Base-by-base conservation (phyloP, 1,140 invertebrate species). In the Heliconius nattereri region DNA sequence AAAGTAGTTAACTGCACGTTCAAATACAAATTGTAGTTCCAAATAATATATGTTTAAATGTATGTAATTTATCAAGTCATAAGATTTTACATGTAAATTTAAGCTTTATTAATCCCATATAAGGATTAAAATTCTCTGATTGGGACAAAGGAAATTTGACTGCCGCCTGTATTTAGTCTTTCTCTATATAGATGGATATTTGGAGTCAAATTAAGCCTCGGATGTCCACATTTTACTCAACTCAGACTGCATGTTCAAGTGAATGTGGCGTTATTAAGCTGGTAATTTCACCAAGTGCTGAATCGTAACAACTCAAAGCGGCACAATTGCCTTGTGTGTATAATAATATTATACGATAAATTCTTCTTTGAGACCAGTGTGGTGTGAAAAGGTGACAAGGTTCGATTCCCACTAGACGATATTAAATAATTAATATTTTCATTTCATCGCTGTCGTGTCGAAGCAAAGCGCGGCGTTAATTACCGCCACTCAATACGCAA, bases 211-310 rank as follows among this genome's bases (percentile, higher is more conserved):
- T 83, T 83, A 83, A 78, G 73, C 78, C 52, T 79, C 75, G 85
- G 81, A 85, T 84, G 84, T 86, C 81, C 85, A 85, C 75, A 76
- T 87, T 88, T 87, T 83, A 85, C 81, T 87, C 85, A 86, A 88
- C 84, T 88, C 84, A 80, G 80, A 84, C 78, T 85, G 76, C 77
- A 86, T 83, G 75, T 87, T 83, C 83, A 83, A 86, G 83, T 82
- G 80, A 82, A 87, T 79, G 45, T 86, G 78, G 81, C 82, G 85
- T 86, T 86, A 85, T 83, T 82, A 79, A 77, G 84, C 81, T 80
- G 81, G 81, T 86, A 87, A 87, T 87, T 86, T 86, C 60, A 29
- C 35, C 60, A 71, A 71, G 80, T 71, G 78, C 73, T 79, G 82
- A 82, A 78, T 76, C 75, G 76, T 79, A 80, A 78, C 76, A 75